A percentile compares a stretch with the other conserved stretches of the same genome.
phyloP scores from a whole-genome alignment of 1,140 invertebrate genomes.

The Lamellibrachia luymesi region DNA sequence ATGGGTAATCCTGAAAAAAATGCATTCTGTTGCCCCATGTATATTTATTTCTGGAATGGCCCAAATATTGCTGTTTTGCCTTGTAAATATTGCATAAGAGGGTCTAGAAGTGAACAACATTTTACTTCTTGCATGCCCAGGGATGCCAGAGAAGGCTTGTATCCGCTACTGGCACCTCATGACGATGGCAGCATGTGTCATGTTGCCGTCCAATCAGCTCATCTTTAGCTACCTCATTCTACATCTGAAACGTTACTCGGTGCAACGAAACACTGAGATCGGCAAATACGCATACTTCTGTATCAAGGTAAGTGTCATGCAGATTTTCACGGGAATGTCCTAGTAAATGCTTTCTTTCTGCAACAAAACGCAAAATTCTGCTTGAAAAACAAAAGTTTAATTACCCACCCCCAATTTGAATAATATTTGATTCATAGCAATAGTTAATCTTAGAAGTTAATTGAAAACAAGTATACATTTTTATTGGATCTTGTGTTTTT shows the following conservation, averaged over 20 bases:
- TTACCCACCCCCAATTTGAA: not conserved
- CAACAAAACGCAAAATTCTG: not conserved
- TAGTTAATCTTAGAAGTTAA: no score
- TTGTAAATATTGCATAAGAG: not conserved
- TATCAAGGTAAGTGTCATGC: conserved; percentile 69
- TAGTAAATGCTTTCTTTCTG: not conserved
- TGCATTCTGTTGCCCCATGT: no score
- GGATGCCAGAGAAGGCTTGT: conserved; percentile 70
- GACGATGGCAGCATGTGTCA: conserved; percentile 82
- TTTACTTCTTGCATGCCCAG: not conserved
- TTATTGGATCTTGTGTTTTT: no score
- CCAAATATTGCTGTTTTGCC: not conserved
- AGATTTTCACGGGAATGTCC: not conserved
- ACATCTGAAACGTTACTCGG: conserved; percentile 83
- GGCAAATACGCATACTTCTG: conserved; percentile 92
- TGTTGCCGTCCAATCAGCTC: conserved; percentile 78
- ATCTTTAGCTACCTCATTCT: conserved; percentile 86
- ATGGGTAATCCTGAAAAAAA: not conserved
- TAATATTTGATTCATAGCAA: not conserved
- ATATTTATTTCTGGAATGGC: no score
- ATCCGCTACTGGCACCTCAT: conserved; percentile 89
- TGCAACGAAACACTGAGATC: conserved; percentile 87
- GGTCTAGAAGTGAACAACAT: not conserved
- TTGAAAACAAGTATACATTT: no score
- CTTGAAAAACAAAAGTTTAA: not conserved